Evolutionary conservation across 1,140 invertebrate genomes (phyloP).

Genomic region (Eubasilissa regina): DNA sequence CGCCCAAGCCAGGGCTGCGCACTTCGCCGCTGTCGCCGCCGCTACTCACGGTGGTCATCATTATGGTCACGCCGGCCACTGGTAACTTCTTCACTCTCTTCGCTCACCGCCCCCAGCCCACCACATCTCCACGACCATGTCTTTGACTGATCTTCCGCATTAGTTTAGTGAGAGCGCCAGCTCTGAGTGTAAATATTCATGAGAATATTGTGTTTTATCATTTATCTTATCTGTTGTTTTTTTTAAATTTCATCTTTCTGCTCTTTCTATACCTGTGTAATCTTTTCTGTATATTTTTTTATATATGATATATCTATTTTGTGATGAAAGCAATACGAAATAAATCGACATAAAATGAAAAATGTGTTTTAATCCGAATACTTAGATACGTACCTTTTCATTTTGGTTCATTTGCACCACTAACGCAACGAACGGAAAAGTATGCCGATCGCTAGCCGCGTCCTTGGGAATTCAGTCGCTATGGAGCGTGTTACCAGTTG

Average conservation of each 20-base stretch:
- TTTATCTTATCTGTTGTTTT: neutral
- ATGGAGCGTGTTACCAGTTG: too few species aligned
- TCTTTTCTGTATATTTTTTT: slow-evolving; percentile 2
- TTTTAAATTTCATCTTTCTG: neutral
- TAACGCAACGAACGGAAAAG: too few species aligned
- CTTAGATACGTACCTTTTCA: too few species aligned
- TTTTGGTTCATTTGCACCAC: too few species aligned
- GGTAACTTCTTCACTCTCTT: slow-evolving; percentile 12
- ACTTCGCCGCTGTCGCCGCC: slow-evolving; percentile 64
- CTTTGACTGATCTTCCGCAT: slow-evolving; percentile 11
- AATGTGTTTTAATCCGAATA: neutral
- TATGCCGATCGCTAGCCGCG: too few species aligned
- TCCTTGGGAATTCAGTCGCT: too few species aligned
- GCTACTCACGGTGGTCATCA: slow-evolving; percentile 62
- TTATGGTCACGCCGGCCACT: slow-evolving; percentile 24
- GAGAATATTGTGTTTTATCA: slow-evolving; percentile 27
- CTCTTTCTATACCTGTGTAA: neutral
- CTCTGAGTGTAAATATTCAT: slow-evolving; percentile 28
- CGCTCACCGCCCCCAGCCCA: slow-evolving; percentile 4
- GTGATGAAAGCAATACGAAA: slow-evolving; percentile 36
- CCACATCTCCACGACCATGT: neutral
- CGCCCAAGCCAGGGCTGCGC: slow-evolving; percentile 60
- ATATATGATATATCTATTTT: slow-evolving; percentile 9
- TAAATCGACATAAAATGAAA: slow-evolving; percentile 37
- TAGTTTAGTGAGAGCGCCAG: slow-evolving; percentile 15